These are phyloP conservation scores for Mohoua ochrocephala DNA, from an alignment of 2,113 vertebrate species.

Conservation along the genomic window DNA sequence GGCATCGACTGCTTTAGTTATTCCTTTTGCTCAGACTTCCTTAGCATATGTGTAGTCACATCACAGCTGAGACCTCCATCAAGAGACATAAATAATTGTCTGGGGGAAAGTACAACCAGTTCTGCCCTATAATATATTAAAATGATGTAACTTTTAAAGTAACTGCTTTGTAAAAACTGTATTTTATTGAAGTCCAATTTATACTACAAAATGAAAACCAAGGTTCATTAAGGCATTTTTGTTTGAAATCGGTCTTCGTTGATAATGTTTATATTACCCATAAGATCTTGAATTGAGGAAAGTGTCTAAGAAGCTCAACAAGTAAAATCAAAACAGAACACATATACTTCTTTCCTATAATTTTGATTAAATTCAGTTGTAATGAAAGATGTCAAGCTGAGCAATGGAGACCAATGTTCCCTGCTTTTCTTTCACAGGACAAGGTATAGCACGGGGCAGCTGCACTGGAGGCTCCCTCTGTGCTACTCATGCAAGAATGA, in stretches of 20 bases:
- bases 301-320: not conserved
- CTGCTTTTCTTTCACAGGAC: not conserved
- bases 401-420: not conserved
- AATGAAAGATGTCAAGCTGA: not conserved
- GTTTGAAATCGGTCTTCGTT: not conserved
- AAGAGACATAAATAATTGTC: conserved; percentile 19
- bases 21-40: not conserved
- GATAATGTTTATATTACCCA: not conserved
- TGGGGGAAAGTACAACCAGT: not conserved
- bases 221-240: not conserved
- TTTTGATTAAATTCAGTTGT: not conserved
- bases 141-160: not conserved
- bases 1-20: not conserved
- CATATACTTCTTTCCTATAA: not conserved
- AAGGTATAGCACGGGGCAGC: not conserved
- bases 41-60: not conserved
- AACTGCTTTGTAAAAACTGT: not conserved
- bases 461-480: not conserved
- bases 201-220: not conserved
- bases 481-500: not conserved
- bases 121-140: not conserved
- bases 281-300: not conserved
- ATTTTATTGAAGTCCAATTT: not conserved
- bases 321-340: not conserved
- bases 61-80: not conserved